Base-by-base conservation (phyloP, 92 coral and sea anemone genomes). In the Epizoanthus fatuus region DNA sequence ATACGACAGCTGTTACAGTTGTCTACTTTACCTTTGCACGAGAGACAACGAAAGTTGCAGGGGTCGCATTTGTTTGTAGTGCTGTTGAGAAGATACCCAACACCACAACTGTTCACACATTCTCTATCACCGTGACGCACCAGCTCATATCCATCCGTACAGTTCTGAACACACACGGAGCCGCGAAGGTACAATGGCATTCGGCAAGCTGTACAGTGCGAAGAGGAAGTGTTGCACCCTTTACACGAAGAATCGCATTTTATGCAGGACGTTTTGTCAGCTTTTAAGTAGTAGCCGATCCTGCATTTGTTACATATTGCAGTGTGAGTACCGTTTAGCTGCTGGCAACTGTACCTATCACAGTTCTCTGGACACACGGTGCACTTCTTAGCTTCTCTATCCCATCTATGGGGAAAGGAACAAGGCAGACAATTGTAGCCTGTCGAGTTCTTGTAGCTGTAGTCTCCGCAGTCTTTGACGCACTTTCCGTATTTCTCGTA, bases 31-130 rank as follows among this genome's bases (percentile, higher is more conserved):
- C 11, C 13, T 35, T 32, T 72, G 57, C 98, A 94, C 63, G 95
- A 91, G 13, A 85, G 87, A 72, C 98, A 94, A 2, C 22, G 53
- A 3, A 70, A 0, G 75, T 78, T 62, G 45, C 98, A 94, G 7
- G 15, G 39, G 51, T 77, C 58, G 81, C 98, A 94, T 62, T 80
- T 66, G 2, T 3, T 69, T 35, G 75, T 64, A 8, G 74, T 85
- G 25, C 60, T 6, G 58, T 94, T 88, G 47, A 92, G 51, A 69
- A 66, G 81, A 80, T 20, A 90, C 1, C 93, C 93, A 0, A 35
- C 29, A 38, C 92, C 84, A 19, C 98, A 94, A 15, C 69, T 78
- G 12, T 64, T 88, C n/a, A 94, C 93, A 38, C 98, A 94, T 32
- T 59, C 68, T 13, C 17, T 10, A 3, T 17, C 57, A 2, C 69